Evolutionary conservation across 1,140 invertebrate genomes (phyloP), one percentile per base, ranked within the genome.

Genomic region (Drosophila funebris): DNA sequence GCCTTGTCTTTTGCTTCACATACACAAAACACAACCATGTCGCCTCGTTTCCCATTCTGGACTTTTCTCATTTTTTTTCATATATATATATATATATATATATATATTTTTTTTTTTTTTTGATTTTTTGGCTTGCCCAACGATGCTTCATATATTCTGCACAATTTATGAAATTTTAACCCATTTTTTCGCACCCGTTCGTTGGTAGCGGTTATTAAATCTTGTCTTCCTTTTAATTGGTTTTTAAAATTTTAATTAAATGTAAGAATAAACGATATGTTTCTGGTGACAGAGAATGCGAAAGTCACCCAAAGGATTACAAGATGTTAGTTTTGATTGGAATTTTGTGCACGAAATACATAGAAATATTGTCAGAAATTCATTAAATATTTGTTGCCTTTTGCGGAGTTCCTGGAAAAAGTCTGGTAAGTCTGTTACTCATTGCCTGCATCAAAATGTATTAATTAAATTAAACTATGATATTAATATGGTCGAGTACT

Each of bases 111-210:
- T 61, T 44, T 60, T 68, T 60, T 48, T 37, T 48, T 54, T 31
- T 41, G 16, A 37, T 16, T 29, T 9, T 70, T 37, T 62, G 27
- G 8, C 11, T 63, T 74, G 64, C 58, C 44, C 71, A 69, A 75
- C 56, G 58, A 60, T 68, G 41, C 54, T 78, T 78, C 83, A 87
- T 82, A 82, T 88, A 82, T 87, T 87, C 75, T 82, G 78, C 78
- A 88, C 76, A 88, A 88, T 82, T 82, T 88, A 82, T 87, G 83
- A 83, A 78, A 78, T 88, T 78, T 82, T 70, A 88, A 82, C 71
- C 83, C 64, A 70, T 88, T 67, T 88, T 66, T 76, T 68, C 44
- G 61, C 43, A 53, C 43, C 50, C 60, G 48, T 37, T 36, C 36
- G 36, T 41, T 46, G 57, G 31, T 33, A 43, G 54, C 20, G 76